Evolutionary conservation across 2,113 vertebrate genomes (phyloP), one percentile per base, ranked within the genome.

Genomic region (Puffinus mauretanicus): DNA sequence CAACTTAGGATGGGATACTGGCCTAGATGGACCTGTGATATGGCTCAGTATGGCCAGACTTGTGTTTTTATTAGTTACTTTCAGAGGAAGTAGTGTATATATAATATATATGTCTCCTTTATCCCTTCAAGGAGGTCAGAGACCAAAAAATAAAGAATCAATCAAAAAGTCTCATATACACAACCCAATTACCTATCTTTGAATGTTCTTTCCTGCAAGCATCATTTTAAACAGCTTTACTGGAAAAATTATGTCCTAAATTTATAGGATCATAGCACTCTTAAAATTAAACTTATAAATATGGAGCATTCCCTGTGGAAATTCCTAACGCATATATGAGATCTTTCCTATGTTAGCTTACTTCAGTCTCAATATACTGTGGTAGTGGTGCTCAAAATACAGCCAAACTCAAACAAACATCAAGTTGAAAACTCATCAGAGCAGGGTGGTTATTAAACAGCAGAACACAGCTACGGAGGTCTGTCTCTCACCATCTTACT

Each of bases 401-500:
- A 94, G 93, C 49, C 80, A 94, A 91, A 93, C 55, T 85, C 36
- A 81, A 89, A 75, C 60, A 67, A 85, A 91, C 55, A 85, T 64
- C 70, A 81, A 67, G 57, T 30, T 79, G 58, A 89, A 92, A 96
- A 92, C 25, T 80, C 54, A 75, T 69, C 36, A 92, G 95, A 82
- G 8, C 6, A 30, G 47, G 21, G 26, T 81, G 16, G 32, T 71
- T 93, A 71, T 55, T 72, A 66, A 82, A 89, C 21, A 94, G 75
- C 73, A 96, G 60, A 78, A 93, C 36, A 95, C 95, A 95, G 58
- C 82, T 80, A 44, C 7, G 27, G 73, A 96, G 82, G 47, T 87
- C 96, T 83, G 80, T 88, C 94, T 96, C 83, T 95, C 91, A 93
- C 86, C 83, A 96, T 84, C 82, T 95, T 85, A 96, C 79, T 90